Conservation (phyloP, 37 sponge, comb jelly and placozoan species). For the Beroe forskalii region DNA sequence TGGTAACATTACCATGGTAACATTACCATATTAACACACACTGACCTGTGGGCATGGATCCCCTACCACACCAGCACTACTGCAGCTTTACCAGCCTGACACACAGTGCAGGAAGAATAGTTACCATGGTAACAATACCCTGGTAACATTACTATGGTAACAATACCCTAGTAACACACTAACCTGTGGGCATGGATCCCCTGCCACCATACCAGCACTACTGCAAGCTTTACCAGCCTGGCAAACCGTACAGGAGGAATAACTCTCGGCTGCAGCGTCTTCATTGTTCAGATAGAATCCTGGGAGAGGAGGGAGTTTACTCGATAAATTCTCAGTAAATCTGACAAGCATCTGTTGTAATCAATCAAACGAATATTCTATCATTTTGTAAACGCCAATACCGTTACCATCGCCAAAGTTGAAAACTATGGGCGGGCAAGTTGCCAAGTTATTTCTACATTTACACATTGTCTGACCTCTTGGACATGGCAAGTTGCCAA, state of each 20-base stretch:
- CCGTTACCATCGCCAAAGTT: too few relatives aligned
- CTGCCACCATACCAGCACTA: slow-evolving; percentile 3
- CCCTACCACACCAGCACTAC: not conserved
- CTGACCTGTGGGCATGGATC: not conserved
- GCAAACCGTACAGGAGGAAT: slow-evolving; percentile 66
- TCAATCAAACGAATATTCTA: not conserved
- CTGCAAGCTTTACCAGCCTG: slow-evolving; percentile 65
- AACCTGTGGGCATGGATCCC: not conserved
- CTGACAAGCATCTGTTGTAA: not conserved
- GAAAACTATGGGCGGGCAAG: too few relatives aligned
- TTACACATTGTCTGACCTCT: too few relatives aligned
- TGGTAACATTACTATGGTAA: too few relatives aligned
- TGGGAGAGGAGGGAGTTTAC: slow-evolving; percentile 21
- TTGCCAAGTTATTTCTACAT: too few relatives aligned
- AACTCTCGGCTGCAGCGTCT: slow-evolving; percentile 55
- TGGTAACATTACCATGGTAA: too few relatives aligned
- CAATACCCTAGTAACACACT: too few relatives aligned
- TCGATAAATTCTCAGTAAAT: not conserved
- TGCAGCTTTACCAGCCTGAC: slow-evolving; percentile 65
- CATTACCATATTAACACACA: too few relatives aligned
- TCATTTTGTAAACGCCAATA: too few relatives aligned
- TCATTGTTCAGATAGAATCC: slow-evolving; percentile 57
- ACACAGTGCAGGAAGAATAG: slow-evolving; percentile 67
- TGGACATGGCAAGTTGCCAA: too few relatives aligned
- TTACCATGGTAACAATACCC: too few relatives aligned